Evolutionary conservation across 2,888 invertebrate genomes (phyloP).

Genomic region (Drosophila multiciliata): DNA sequence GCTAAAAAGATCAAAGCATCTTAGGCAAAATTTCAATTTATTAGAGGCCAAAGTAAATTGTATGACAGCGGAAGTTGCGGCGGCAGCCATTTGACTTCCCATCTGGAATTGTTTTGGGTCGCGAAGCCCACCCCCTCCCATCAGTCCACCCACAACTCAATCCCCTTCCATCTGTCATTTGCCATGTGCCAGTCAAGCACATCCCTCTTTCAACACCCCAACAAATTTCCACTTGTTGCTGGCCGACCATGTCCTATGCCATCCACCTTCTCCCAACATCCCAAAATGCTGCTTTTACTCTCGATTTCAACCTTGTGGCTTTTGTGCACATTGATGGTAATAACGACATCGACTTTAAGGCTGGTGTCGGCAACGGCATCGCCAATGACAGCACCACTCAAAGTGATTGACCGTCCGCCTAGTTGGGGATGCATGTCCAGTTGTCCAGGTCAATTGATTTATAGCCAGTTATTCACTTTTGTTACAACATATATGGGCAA

Average conservation of each 20-base stretch:
- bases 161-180: conserved; percentile 22
- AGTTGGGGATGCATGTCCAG: conserved; percentile 34
- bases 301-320: conserved; percentile 29
- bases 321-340: conserved; percentile 40
- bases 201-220: conserved; percentile 48
- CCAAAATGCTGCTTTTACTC: not conserved
- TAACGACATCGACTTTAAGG: conserved; percentile 14
- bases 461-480: conserved; percentile 23
- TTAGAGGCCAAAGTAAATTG: conserved; percentile 73
- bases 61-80: conserved; percentile 67
- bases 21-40: conserved; percentile 71
- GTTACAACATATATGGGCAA: not conserved
- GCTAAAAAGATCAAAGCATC: conserved; percentile 59
- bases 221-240: conserved; percentile 72
- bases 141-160: not conserved
- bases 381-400: conserved; percentile 59
- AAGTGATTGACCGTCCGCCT: conserved; percentile 62
- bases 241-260: not conserved
- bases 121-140: conserved; percentile 1
- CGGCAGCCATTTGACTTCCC: conserved; percentile 55
- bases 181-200: conserved; percentile 52
- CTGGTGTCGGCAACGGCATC: conserved; percentile 1
- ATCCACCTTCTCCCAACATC: not conserved
- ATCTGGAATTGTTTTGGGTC: conserved; percentile 51
- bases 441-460: conserved; percentile 45